These are phyloP conservation scores for Chaunax sp. DNA, from an alignment of 2,797 vertebrate genomes.

Conservation along the genomic window DNA sequence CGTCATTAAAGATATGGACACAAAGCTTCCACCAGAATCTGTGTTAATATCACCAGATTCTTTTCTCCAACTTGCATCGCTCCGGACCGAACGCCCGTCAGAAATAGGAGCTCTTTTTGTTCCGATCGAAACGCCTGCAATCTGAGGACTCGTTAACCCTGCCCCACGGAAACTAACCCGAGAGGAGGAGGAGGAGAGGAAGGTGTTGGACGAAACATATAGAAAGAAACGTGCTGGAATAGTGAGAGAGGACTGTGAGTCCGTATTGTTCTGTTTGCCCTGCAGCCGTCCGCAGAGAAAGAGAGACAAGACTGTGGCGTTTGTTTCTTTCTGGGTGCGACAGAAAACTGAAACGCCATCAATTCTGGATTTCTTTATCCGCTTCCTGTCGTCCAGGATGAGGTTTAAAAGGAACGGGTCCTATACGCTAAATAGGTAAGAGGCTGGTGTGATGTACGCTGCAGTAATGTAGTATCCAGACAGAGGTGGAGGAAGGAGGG, in stretches of 20 bases:
- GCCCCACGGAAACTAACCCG: constrained; percentile 70
- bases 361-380: constrained; percentile 87
- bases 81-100: constrained; percentile 5
- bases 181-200: constrained; percentile 37
- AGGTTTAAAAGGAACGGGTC: constrained; percentile 89
- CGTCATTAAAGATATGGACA: constrained; percentile 55
- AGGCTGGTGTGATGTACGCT: constrained; percentile 28
- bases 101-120: background rate
- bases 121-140: constrained; percentile 33
- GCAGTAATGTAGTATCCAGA: constrained; percentile 20
- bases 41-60: constrained; percentile 2
- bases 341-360: constrained; percentile 64
- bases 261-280: constrained; percentile 59
- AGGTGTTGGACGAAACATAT: constrained; percentile 45
- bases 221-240: constrained; percentile 43
- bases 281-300: constrained; percentile 32
- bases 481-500: background rate
- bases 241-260: constrained; percentile 44
- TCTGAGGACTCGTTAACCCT: constrained; percentile 65
- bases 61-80: background rate
- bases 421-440: constrained; percentile 90
- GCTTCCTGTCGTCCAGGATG: constrained; percentile 85
- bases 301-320: constrained; percentile 16
- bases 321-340: constrained; percentile 53
- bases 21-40: constrained; percentile 57